Conservation (phyloP, 2,888 invertebrate species). For the Eupithecia exiguata region DNA sequence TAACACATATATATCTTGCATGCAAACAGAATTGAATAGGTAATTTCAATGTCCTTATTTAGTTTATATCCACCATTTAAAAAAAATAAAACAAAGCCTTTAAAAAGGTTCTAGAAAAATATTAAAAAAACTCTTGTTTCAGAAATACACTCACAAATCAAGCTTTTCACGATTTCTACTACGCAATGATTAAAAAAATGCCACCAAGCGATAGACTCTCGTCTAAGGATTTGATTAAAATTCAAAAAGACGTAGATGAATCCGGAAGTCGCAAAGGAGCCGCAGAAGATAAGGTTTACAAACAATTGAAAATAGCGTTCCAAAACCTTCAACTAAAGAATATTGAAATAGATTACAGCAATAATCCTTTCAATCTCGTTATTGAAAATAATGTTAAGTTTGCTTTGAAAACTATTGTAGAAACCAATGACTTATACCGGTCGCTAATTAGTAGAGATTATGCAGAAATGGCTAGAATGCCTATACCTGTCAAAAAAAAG, state of each 20-base stretch:
- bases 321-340: conserved; percentile 71
- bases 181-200: conserved; percentile 68
- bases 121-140: conserved; percentile 55
- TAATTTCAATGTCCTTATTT: conserved; percentile 42
- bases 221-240: conserved; percentile 72
- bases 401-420: conserved; percentile 68
- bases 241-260: conserved; percentile 67
- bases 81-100: background rate
- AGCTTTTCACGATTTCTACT: conserved; percentile 76
- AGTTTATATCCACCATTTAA: background rate
- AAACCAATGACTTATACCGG: conserved; percentile 64
- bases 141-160: conserved; percentile 74
- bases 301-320: conserved; percentile 64
- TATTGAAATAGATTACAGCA: conserved; percentile 67
- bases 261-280: conserved; percentile 63
- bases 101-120: background rate
- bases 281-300: conserved; percentile 71
- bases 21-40: conserved; percentile 86
- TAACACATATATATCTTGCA: conserved; percentile 82
- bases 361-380: conserved; percentile 74
- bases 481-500: conserved; percentile 64
- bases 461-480: conserved; percentile 66
- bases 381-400: conserved; percentile 75
- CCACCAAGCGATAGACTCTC: conserved; percentile 66
- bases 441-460: conserved; percentile 69